Evolutionary conservation across 2,888 invertebrate genomes (phyloP).

Genomic region (Andrena minutula): DNA sequence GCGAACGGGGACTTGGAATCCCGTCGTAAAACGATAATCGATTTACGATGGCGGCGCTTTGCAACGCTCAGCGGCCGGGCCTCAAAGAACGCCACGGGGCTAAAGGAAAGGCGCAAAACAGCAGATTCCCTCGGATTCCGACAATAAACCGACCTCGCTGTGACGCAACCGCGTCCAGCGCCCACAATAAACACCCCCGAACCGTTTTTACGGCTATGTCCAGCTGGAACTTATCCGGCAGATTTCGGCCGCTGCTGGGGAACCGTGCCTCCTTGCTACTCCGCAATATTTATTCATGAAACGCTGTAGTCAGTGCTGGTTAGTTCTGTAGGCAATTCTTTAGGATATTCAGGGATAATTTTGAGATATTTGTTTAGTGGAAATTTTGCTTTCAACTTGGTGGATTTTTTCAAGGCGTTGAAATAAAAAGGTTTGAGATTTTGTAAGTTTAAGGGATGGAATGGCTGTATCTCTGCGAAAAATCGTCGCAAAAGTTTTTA

Average conservation of each 20-base stretch:
- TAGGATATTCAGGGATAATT: too few relatives aligned
- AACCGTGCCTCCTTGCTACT: neutral
- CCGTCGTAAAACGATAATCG: slow-evolving; percentile 80
- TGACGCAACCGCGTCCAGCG: slow-evolving; percentile 25
- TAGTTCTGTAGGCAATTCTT: too few relatives aligned
- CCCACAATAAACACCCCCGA: slow-evolving; percentile 10
- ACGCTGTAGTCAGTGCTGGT: neutral
- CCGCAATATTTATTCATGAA: too few relatives aligned
- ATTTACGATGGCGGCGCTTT: slow-evolving; percentile 77
- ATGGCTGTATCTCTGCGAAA: too few relatives aligned
- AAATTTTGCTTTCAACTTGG: too few relatives aligned
- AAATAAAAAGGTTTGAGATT: too few relatives aligned
- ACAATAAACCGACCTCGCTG: slow-evolving; percentile 47
- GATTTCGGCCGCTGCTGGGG: neutral
- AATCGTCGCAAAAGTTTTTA: too few relatives aligned
- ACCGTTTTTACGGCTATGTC: slow-evolving; percentile 8
- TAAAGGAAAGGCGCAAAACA: slow-evolving; percentile 20
- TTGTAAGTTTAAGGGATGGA: too few relatives aligned
- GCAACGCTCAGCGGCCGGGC: slow-evolving; percentile 17
- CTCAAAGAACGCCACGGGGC: slow-evolving; percentile 11
- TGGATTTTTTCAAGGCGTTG: too few relatives aligned
- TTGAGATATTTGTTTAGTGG: too few relatives aligned
- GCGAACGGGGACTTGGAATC: slow-evolving; percentile 52
- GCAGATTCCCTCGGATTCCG: slow-evolving; percentile 32
- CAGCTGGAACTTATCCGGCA: neutral